These are phyloP conservation scores for Seriola quinqueradiata DNA, from an alignment of 2,113 vertebrate species.

Conservation along the genomic window DNA sequence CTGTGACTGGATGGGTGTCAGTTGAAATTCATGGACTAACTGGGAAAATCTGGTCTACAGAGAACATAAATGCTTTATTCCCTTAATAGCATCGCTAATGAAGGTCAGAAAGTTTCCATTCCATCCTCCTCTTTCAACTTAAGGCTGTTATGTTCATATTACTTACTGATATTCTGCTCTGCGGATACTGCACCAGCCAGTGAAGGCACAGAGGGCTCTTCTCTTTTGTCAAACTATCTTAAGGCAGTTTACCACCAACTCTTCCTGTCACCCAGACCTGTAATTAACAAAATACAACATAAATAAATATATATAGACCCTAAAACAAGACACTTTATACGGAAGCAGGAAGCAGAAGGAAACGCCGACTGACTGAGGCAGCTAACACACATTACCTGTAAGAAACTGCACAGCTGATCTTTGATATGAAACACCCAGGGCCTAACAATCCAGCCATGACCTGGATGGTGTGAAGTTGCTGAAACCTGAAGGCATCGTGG, in stretches of 20 bases:
- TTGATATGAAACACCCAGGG: not conserved
- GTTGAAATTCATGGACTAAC: constrained; percentile 3
- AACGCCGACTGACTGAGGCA: not conserved
- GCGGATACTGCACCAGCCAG: constrained; percentile 12
- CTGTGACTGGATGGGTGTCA: not conserved
- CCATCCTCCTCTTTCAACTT: not conserved
- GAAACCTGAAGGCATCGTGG: no score
- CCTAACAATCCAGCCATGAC: no score
- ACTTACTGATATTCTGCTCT: constrained; percentile 1
- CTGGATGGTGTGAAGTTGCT: no score
- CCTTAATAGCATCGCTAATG: not conserved
- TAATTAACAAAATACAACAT: no score
- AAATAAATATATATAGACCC: no score
- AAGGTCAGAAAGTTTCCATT: constrained; percentile 18
- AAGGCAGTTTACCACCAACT: not conserved
- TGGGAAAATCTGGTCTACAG: not conserved
- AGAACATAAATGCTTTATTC: constrained; percentile 13
- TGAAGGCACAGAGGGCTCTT: not conserved
- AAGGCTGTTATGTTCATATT: constrained; percentile 10
- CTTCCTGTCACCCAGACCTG: not conserved
- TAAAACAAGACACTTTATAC: not conserved
- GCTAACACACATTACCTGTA: not conserved
- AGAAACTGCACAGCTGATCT: not conserved
- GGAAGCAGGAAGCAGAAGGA: not conserved
- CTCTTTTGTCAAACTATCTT: not conserved